Evolutionary conservation across 2,797 vertebrate species (phyloP), one percentile per base, ranked within the genome.

Genomic region (Dryobates pubescens): DNA sequence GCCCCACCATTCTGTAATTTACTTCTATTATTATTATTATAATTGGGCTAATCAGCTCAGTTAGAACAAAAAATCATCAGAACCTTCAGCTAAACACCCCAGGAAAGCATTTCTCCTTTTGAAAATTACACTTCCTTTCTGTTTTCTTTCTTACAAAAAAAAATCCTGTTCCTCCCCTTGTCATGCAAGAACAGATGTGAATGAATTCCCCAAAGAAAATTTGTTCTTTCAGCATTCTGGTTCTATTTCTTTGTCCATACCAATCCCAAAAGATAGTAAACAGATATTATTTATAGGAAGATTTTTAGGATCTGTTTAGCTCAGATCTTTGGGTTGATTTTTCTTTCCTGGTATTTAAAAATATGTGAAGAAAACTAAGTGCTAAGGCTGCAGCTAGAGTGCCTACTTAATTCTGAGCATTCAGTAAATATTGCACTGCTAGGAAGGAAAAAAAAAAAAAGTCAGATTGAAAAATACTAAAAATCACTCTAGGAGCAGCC

Each of bases 131-230:
- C 88, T 88, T 88, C 23, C n/a, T 65, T 71, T 73, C 14, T 75
- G 56, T 89, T 57, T 12, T 49, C 20, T 18, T 47, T 6, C 27
- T 3, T 32, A 49, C 20, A 24, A 24, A 23, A 23, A 49, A 51
- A 51, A 51, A 51, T 90, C 87, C 58, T 82, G 4, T 65, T 92
- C 59, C 62, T 93, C 45, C 62, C 77, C 79, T 75, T 17, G 4
- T 63, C 2, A 6, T 51, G 9, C 17, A 62, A 70, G 70, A 95
- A 89, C 91, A 96, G 89, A 86, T 96, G 91, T 89, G 85, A 88
- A 75, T 9, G 19, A 89, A 94, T 96, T 92, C 91, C 88, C 88
- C 38, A 74, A 82, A 83, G 94, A 88, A 86, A 80, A 93, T 83
- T 61, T 85, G 58, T 90, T 93, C 69, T 82, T 85, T 13, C 5